Percentiles rank a stretch among this genome's conserved stretches.
These are phyloP conservation scores for Amiota minor DNA, from an alignment of 2,888 invertebrate species.

Conservation along the genomic window DNA sequence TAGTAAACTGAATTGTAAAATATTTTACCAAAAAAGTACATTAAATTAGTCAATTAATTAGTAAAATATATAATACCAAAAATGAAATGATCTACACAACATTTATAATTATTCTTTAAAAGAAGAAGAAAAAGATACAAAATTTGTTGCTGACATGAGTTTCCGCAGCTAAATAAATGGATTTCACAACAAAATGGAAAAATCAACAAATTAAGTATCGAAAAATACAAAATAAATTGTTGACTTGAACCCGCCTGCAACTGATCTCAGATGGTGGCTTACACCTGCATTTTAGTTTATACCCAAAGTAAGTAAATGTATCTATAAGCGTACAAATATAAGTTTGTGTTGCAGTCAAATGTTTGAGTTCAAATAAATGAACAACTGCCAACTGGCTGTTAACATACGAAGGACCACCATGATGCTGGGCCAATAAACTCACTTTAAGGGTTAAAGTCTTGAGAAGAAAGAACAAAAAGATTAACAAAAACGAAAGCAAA, in stretches of 20 bases:
- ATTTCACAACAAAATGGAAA: constrained; percentile 61
- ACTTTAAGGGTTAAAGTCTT: too few relatives aligned
- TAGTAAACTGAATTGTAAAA: too few relatives aligned
- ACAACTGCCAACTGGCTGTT: constrained; percentile 50
- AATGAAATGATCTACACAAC: neutral
- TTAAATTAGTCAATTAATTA: neutral
- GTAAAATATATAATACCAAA: neutral
- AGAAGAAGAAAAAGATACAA: neutral
- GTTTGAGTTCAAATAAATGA: constrained; percentile 37
- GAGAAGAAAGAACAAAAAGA: too few relatives aligned
- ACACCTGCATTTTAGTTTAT: constrained; percentile 25
- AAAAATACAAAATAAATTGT: constrained; percentile 16
- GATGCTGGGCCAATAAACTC: constrained; percentile 42
- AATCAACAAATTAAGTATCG: constrained; percentile 40
- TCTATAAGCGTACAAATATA: neutral
- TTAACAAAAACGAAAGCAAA: too few relatives aligned
- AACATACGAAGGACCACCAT: constrained; percentile 61
- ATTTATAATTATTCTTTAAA: constrained; percentile 10
- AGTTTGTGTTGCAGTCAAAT: constrained; percentile 28
- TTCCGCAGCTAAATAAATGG: constrained; percentile 64
- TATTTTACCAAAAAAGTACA: neutral
- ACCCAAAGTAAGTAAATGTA: too few relatives aligned
- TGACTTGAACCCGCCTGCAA: constrained; percentile 52
- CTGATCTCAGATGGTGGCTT: constrained; percentile 30
- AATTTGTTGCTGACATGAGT: constrained; percentile 62